Evolutionary conservation across 2,797 vertebrate species (phyloP).

Genomic region (Columba guinea): DNA sequence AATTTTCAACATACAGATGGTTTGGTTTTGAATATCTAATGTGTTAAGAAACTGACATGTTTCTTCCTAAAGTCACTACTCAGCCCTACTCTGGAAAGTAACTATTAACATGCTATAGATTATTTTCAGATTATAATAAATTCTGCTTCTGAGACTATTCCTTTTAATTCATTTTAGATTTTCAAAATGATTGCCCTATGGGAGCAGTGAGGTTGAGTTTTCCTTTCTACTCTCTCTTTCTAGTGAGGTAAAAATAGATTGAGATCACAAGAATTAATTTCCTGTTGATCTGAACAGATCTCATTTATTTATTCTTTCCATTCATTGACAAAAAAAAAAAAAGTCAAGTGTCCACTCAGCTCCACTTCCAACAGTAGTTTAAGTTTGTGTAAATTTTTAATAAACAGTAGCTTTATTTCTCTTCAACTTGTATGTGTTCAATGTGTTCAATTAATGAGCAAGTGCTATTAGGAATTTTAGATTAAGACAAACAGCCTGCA

Average conservation of each 20-base stretch:
- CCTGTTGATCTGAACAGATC: neutral
- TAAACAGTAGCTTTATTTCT: neutral
- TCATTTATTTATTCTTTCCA: neutral
- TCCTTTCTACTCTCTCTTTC: neutral
- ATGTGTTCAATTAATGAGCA: neutral
- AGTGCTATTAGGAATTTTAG: neutral
- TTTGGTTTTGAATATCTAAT: neutral
- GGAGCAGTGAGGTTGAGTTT: neutral
- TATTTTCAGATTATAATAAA: neutral
- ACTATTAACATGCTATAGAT: neutral
- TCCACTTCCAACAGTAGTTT: neutral
- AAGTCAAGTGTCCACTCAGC: neutral
- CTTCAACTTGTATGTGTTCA: neutral
- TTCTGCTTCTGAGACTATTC: neutral
- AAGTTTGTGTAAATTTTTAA: neutral
- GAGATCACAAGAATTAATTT: neutral
- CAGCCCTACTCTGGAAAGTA: neutral
- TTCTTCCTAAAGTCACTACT: neutral
- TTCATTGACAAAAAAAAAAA: neutral
- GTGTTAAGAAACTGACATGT: neutral
- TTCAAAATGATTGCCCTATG: neutral
- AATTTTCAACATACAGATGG: neutral
- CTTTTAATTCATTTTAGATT: neutral
- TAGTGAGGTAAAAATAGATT: neutral
- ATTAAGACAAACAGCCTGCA: neutral